These are phyloP conservation scores for Lepidochrysops patricia DNA, from an alignment of 2,888 invertebrate species.

Conservation along the genomic window DNA sequence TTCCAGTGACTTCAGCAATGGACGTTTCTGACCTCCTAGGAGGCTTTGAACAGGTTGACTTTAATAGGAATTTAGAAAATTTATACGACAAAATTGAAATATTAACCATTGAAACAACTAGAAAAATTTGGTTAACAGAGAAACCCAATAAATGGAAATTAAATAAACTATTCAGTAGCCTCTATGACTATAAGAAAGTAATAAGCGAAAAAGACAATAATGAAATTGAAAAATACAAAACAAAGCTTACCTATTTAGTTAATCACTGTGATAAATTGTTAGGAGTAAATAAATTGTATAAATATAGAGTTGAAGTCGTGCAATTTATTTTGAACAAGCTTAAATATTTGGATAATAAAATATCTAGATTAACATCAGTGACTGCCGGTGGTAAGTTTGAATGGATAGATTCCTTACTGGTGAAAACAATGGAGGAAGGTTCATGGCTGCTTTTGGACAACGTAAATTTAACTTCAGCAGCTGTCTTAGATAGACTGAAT, in stretches of 20 bases:
- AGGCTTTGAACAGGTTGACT: conserved; percentile 95
- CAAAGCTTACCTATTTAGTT: conserved; percentile 43
- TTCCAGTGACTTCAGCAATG: conserved; percentile 92
- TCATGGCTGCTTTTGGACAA: conserved; percentile 92
- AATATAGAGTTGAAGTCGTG: conserved; percentile 29
- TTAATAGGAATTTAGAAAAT: conserved; percentile 82
- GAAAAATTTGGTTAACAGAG: conserved; percentile 52
- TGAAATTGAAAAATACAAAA: conserved; percentile 39
- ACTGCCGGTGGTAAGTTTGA: conserved; percentile 93
- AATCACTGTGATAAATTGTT: conserved; percentile 41
- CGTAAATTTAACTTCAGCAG: conserved; percentile 96
- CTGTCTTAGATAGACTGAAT: conserved; percentile 97
- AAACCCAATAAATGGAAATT: conserved; percentile 35
- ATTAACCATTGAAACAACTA: conserved; percentile 65
- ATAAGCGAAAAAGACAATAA: conserved; percentile 28
- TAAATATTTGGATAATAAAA: conserved; percentile 48
- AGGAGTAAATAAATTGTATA: conserved; percentile 28
- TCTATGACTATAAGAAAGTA: conserved; percentile 43
- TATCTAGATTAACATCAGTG: conserved; percentile 74
- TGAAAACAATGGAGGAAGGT: conserved; percentile 88
- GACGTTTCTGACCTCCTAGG: conserved; percentile 96
- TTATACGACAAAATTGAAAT: conserved; percentile 74
- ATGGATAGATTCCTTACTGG: conserved; percentile 92
- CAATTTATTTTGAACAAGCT: conserved; percentile 44
- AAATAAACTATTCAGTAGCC: conserved; percentile 42